phyloP scores from a whole-genome alignment of 2,113 vertebrate genomes.

The Gallinago media region DNA sequence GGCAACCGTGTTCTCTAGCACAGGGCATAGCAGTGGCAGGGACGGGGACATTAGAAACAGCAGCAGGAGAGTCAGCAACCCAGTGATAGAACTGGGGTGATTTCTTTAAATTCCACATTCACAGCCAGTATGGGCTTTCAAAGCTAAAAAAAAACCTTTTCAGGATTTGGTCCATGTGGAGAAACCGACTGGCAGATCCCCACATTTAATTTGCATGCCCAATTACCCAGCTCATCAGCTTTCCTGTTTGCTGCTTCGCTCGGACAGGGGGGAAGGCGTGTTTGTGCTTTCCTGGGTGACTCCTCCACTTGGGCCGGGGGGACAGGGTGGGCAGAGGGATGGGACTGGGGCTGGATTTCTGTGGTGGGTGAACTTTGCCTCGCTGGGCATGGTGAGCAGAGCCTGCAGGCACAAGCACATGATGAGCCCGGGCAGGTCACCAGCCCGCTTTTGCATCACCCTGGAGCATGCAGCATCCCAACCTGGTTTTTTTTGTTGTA shows the following conservation, averaged over 20 bases:
- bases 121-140: not conserved
- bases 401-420: not conserved
- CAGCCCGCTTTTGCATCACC: not conserved
- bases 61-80: not conserved
- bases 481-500: rapidly evolving
- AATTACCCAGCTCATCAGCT: not conserved
- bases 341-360: not conserved
- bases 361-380: not conserved
- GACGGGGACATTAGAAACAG: not conserved
- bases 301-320: not conserved
- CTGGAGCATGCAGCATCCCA: not conserved
- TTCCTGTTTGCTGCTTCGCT: not conserved
- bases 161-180: not conserved
- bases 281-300: rapidly evolving
- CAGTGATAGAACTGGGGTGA: not conserved
- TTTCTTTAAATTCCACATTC: not conserved
- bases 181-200: not conserved
- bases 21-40: not conserved
- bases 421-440: not conserved
- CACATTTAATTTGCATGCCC: not conserved
- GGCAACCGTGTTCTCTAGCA: rapidly evolving
- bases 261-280: not conserved
- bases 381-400: rapidly evolving
- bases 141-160: not conserved
- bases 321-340: rapidly evolving